Evolutionary conservation across 2,888 invertebrate genomes (phyloP), one percentile per base, ranked within the genome.

Genomic region (Rhimphoctona megacephalus): DNA sequence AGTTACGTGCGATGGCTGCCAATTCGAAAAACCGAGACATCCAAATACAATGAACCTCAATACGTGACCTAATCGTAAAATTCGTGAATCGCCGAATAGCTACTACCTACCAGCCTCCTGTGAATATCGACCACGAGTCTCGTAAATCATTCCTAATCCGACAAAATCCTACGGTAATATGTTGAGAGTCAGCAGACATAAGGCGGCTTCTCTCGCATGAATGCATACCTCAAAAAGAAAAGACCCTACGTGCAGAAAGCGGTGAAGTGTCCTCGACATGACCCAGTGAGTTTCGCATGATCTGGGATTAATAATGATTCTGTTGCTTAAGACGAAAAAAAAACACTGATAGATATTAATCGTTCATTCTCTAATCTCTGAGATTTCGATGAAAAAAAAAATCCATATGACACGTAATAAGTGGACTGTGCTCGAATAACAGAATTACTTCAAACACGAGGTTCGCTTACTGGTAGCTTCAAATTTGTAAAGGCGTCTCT

Each of bases 101-200:
- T 61, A 54, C 66, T 33, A 39, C 33, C 49, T 81, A 86, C 76
- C 72, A 22, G 39, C n/a, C 49, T 83, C 85, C 73, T 87, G 77
- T 19, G 43, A 74, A 70, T 80, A 73, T 83, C 72, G 76, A 74
- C 46, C 70, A 54, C 25, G 74, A 69, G 70, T 61, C 80, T 85
- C 89, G 86, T 91, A 92, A 92, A 92, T 92, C 91, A 89, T 87
- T 25, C 39, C 81, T 90, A 90, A 92, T 92, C 90, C 89, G 90
- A 89, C 89, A 89, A 90, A 86, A 92, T 91, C 91, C 90, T 82
- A 66, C 74, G 89, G 89, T 91, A 90, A 91, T 90, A 89, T 87
- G 88, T 91, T 88, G 87, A 90, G 89, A 88, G 81, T 69, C 74
- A 73, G 19, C 78, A 89, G 88, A 87, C 90, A 88, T 85, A 87